These are phyloP conservation scores for Chaenocephalus aceratus DNA, from an alignment of 2,113 vertebrate species.

Conservation along the genomic window DNA sequence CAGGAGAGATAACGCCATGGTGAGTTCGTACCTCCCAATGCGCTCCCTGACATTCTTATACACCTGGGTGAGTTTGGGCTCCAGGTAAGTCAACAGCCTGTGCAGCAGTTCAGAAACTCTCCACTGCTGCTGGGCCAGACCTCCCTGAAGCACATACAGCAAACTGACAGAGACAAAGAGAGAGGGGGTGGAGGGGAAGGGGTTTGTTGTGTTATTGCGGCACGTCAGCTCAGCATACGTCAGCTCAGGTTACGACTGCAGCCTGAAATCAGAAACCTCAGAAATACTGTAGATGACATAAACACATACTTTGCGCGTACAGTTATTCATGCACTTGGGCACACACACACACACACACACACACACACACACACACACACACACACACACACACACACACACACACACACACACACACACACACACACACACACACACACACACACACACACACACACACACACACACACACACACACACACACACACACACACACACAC, in stretches of 20 bases:
- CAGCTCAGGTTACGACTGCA: conserved; percentile 63
- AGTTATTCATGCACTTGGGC: background rate
- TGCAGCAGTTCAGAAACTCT: conserved; percentile 94
- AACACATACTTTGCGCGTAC: background rate
- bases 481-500: too few species aligned
- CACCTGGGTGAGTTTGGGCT: conserved; percentile 97
- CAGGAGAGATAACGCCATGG: conserved; percentile 22
- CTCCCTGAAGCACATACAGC: conserved; percentile 96
- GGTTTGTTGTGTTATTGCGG: conserved; percentile 41
- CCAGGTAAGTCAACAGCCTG: conserved; percentile 92
- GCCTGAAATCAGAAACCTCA: conserved; percentile 58
- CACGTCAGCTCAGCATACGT: conserved; percentile 34
- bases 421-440: too few species aligned
- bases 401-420: conserved; percentile 16
- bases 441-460: too few species aligned
- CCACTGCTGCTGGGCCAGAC: conserved; percentile 98
- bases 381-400: too few species aligned
- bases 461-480: too few species aligned
- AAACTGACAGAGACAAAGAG: conserved; percentile 82
- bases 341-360: conserved; percentile 33
- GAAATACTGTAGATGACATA: conserved; percentile 37
- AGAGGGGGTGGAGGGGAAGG: background rate
- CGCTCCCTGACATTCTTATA: conserved; percentile 98
- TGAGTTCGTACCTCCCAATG: conserved; percentile 90
- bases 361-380: conserved; percentile 2